These are phyloP conservation scores for Eurystomus gularis DNA, from an alignment of 2,113 vertebrate species.

Conservation along the genomic window DNA sequence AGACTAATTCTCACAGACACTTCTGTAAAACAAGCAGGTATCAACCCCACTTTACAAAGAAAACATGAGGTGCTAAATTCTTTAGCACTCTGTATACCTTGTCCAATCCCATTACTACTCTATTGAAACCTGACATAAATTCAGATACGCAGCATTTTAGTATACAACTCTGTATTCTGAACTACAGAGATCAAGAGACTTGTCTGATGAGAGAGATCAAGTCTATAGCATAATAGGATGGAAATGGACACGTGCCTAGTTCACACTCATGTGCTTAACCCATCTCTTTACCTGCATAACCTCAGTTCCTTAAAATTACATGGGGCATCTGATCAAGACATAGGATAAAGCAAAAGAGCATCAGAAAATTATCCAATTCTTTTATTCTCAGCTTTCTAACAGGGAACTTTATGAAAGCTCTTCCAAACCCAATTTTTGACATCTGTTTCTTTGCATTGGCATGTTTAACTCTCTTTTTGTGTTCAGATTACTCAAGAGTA, in stretches of 20 bases:
- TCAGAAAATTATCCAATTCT: background rate
- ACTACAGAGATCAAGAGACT: background rate
- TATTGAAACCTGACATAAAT: background rate
- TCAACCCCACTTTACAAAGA: constrained; percentile 10
- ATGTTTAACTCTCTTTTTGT: background rate
- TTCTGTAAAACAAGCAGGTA: constrained; percentile 15
- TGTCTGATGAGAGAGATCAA: background rate
- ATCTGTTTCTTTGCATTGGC: background rate
- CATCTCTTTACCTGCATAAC: background rate
- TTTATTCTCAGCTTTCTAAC: background rate
- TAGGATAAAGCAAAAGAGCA: background rate
- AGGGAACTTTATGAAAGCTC: background rate
- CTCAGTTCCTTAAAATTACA: background rate
- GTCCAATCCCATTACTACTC: background rate
- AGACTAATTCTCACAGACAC: constrained; percentile 37
- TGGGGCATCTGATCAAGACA: background rate
- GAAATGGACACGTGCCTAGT: background rate
- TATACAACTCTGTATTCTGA: background rate
- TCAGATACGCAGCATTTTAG: background rate
- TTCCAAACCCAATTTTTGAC: background rate
- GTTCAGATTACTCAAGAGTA: background rate
- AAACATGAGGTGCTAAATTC: background rate
- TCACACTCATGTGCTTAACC: background rate
- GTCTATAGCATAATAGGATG: background rate
- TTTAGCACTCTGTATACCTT: background rate